A percentile compares a stretch with the other conserved stretches of the same genome.
These are phyloP conservation scores for Epizoanthus ramosus DNA, from an alignment of 92 coral and sea anemone species.

Conservation along the genomic window DNA sequence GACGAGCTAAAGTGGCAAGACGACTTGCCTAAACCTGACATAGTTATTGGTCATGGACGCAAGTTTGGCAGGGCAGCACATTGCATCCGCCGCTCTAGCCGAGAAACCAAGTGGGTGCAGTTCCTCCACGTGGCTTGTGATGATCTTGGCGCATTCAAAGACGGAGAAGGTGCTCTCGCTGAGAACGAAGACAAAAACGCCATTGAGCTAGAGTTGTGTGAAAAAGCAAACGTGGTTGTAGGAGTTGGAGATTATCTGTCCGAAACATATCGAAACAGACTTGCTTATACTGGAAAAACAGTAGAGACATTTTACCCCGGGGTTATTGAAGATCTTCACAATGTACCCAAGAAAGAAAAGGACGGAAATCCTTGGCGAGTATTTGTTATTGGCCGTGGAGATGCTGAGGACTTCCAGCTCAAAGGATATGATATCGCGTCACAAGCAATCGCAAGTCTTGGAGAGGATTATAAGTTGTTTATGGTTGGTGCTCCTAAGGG, in stretches of 20 bases:
- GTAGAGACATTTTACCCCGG: conserved; percentile 7
- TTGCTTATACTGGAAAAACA: not conserved
- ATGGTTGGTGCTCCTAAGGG: conserved; percentile 26
- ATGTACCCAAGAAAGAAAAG: not conserved
- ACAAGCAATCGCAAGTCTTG: not conserved
- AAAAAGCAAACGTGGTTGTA: not conserved
- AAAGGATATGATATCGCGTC: conserved; percentile 30
- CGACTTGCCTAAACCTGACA: conserved; percentile 13
- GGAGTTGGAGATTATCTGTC: conserved; percentile 11
- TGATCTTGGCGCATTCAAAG: not conserved
- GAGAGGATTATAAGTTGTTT: conserved; percentile 12
- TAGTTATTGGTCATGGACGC: conserved; percentile 29
- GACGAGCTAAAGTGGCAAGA: conserved; percentile 12
- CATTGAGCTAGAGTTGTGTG: too few relatives aligned
- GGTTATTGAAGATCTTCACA: not conserved
- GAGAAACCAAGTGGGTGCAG: conserved; percentile 27
- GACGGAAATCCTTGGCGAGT: not conserved
- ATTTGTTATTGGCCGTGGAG: conserved; percentile 32
- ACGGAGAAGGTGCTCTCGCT: not conserved
- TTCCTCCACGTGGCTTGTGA: conserved; percentile 27
- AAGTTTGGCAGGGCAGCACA: conserved; percentile 17
- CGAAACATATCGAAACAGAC: not conserved
- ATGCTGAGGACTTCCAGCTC: conserved; percentile 5
- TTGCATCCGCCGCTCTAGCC: conserved; percentile 32
- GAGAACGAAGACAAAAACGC: not conserved